Base-by-base conservation (phyloP, 2,797 vertebrate genomes). In the Steatocranus sp. region DNA sequence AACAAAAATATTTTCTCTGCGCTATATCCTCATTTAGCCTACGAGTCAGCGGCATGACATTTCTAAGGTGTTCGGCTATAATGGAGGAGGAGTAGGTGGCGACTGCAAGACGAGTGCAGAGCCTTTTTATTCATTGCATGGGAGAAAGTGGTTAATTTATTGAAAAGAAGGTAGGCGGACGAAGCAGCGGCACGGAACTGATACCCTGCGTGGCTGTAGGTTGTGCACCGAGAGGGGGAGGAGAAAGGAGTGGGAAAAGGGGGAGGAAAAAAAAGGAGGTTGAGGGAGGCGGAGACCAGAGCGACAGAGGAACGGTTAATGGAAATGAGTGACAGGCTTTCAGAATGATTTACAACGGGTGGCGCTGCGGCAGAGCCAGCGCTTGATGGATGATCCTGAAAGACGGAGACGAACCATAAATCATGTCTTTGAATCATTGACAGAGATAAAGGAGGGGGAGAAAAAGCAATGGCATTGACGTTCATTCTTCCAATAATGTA, bases 371-470 rank as follows among this genome's bases (percentile, higher is more conserved):
- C 98, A 96, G 98, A 98, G 97, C 97, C 97, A 85, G 96, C 93
- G 92, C 96, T 97, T 99, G 98, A 99, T 99, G 98, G 98, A 99
- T 99, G 98, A 99, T 97, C 97, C 98, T 97, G 97, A 97, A 98
- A 99, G 98, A 98, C 97, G 97, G 98, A 98, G 98, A 98, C 96
- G 95, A 97, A 98, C 98, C 98, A 99, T 99, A 99, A 99, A 99
- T 99, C 98, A 99, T 99, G 98, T 99, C 98, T 99, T 98, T 98
- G 98, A 98, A 98, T 98, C 98, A 98, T 98, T 99, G 98, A 99
- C 98, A 99, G 97, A 99, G 98, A 99, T 99, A 98, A 98, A 99
- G 98, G 98, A 99, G 98, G 97, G 97, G 97, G 97, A 97, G 97
- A 97, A 97, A 97, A 97, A 96, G 97, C 97, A 96, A 96, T 97